These are phyloP conservation scores for Drosophila sulfurigaster DNA, from an alignment of 1,140 invertebrate genomes.

Conservation along the genomic window DNA sequence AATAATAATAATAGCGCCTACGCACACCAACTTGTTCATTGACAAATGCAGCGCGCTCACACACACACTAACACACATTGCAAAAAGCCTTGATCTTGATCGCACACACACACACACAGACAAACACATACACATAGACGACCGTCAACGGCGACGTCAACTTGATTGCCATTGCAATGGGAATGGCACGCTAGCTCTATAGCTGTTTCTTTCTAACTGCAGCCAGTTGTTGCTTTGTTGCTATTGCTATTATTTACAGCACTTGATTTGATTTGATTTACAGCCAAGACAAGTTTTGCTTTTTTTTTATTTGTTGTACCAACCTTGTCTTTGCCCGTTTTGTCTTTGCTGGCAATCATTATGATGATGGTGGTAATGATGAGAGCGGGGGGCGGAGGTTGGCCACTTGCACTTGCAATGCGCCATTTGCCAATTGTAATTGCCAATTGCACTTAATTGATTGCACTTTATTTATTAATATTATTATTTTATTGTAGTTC, in stretches of 20 bases:
- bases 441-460: slow-evolving; percentile 22
- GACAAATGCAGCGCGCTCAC: slow-evolving; percentile 41
- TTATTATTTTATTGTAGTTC: not conserved
- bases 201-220: slow-evolving; percentile 23
- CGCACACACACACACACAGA: slow-evolving; percentile 36
- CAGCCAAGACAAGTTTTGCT: slow-evolving; percentile 64
- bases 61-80: slow-evolving; percentile 36
- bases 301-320: slow-evolving; percentile 35
- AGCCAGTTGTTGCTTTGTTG: slow-evolving; percentile 37
- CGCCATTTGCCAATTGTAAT: slow-evolving; percentile 33
- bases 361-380: no score
- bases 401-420: slow-evolving; percentile 67
- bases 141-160: slow-evolving; percentile 29
- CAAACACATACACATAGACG: slow-evolving; percentile 2
- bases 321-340: slow-evolving; percentile 80
- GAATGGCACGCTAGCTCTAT: slow-evolving; percentile 12
- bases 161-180: slow-evolving; percentile 57
- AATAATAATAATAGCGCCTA: slow-evolving; percentile 38
- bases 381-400: slow-evolving; percentile 3
- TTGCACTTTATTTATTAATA: slow-evolving; percentile 2
- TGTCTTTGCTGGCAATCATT: slow-evolving; percentile 47
- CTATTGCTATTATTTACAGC: slow-evolving; percentile 68
- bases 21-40: slow-evolving; percentile 46
- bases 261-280: slow-evolving; percentile 81
- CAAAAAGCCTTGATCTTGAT: slow-evolving; percentile 83